Percentiles rank a stretch among this genome's conserved stretches.
Evolutionary conservation across 2,113 vertebrate species (phyloP).

Genomic region (Recurvirostra avosetta): DNA sequence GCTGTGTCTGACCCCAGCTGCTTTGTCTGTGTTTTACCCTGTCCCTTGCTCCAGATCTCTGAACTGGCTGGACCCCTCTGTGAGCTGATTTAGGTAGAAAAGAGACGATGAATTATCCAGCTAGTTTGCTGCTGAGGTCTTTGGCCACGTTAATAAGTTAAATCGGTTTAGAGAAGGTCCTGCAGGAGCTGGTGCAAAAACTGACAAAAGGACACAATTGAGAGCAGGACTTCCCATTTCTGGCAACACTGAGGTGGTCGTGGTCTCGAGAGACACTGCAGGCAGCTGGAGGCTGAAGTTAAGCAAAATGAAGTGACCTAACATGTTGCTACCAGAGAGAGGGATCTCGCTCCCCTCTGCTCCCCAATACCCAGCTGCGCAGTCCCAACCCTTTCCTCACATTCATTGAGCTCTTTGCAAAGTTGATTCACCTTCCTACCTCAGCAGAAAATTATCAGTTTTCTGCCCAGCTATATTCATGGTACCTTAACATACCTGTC

Average conservation of each 20-base stretch:
- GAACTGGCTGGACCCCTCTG: background rate
- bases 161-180: background rate
- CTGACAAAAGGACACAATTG: rapidly evolving
- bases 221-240: background rate
- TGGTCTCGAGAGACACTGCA: background rate
- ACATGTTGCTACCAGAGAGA: background rate
- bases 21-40: background rate
- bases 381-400: background rate
- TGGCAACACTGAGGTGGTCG: background rate
- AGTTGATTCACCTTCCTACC: background rate
- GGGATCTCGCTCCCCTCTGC: background rate
- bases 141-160: background rate
- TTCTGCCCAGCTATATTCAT: background rate
- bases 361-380: background rate
- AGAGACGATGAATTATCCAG: background rate
- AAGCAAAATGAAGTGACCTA: background rate
- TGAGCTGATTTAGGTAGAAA: background rate
- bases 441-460: background rate
- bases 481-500: constrained; percentile 83
- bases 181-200: background rate
- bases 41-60: background rate
- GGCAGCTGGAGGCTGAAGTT: background rate
- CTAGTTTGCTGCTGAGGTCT: background rate
- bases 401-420: background rate
- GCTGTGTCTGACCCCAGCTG: background rate